Evolutionary conservation across 1,140 invertebrate genomes (phyloP).

Genomic region (Phymorhynchus buccinoides): DNA sequence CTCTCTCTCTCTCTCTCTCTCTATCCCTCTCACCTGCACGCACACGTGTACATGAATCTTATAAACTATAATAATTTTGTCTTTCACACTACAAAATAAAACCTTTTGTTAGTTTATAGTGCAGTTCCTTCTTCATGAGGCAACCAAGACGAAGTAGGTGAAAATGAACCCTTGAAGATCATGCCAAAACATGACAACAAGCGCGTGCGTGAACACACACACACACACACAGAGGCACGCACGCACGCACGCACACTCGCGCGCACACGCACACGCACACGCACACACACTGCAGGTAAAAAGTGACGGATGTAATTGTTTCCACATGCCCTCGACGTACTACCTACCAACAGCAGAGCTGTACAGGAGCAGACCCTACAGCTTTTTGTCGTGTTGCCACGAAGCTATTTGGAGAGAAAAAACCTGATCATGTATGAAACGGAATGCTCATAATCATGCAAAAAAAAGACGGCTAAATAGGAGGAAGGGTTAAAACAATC

Average conservation of each 20-base stretch:
- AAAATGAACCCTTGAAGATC: constrained; percentile 8
- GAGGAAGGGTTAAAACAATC: no score
- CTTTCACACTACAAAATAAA: no score
- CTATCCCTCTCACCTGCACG: no score
- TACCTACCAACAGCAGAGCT: not conserved
- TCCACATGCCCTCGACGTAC: not conserved
- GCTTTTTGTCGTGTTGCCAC: no score
- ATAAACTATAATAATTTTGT: no score
- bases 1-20: no score
- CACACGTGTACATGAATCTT: no score
- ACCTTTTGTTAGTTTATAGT: no score
- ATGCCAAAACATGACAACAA: constrained; percentile 11
- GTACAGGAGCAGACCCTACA: not conserved
- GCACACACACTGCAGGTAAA: not conserved
- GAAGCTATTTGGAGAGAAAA: not conserved
- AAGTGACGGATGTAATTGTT: not conserved
- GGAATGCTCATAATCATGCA: no score
- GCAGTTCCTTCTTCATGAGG: not conserved
- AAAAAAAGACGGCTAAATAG: no score
- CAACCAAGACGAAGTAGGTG: not conserved
- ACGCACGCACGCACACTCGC: constrained; percentile 3
- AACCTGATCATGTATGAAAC: not conserved
- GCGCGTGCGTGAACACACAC: not conserved
- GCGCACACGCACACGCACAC: not conserved
- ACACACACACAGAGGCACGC: not conserved